Evolutionary conservation across 2,888 invertebrate species (phyloP), one percentile per base, ranked within the genome.

Genomic region (Malthinus flaveolus): DNA sequence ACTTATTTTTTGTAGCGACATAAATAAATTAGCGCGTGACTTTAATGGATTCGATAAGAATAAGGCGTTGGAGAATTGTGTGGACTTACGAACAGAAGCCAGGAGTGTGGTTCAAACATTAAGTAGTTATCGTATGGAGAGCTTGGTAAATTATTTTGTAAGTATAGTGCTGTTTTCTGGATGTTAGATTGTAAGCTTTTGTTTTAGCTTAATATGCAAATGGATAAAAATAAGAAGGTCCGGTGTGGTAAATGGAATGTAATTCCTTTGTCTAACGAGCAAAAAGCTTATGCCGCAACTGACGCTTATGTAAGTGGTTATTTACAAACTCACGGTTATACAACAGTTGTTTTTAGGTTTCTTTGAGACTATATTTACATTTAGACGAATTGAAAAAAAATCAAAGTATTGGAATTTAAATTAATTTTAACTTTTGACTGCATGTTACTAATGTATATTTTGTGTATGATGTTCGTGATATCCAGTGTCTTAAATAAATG

Each of bases 201-300:
- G 23, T 72, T 76, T 49, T 59, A 85, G 84, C 78, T 84, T 13
- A 72, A 78, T 51, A 78, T 81, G 70, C 76, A 74, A 56, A 82
- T 86, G 58, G 79, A 79, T 63, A 87, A 87, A 72, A 79, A 81
- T 68, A 80, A 81, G 49, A 75, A 79, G 59, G 83, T 87, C 3
- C 79, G 86, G 55, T 83, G 78, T 74, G 85, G 86, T 67, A 82
- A 83, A 66, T 87, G 86, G 86, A 79, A 85, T 68, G 72, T 82
- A 11, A 75, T 83, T 44, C 85, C 86, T 7, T 75, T 86, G 45
- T 79, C 76, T 57, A 69, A 80, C 59, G 78, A 77, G 13, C 87
- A 87, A 71, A 76, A 81, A 69, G 71, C 74, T 59, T 87, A 87
- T 74, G 87, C 87, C 23, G 85, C 87, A 6, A 85, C 84, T 44